Base-by-base conservation (phyloP, 2,888 invertebrate genomes). In the Agrotis segetum region DNA sequence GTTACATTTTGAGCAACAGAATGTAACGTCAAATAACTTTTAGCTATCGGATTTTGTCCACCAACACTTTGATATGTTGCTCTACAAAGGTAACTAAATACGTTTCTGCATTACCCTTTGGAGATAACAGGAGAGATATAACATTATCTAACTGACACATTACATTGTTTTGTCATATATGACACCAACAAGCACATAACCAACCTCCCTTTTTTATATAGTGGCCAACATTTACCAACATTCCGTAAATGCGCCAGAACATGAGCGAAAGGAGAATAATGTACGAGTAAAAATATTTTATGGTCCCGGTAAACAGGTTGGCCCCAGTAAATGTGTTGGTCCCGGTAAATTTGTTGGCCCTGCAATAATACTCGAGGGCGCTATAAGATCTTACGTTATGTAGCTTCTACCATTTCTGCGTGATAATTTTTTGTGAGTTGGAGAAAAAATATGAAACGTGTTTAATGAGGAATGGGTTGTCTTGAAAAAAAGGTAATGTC, bases 261-360 rank as follows among this genome's bases (percentile, higher is more conserved):
- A 56, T 64, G 67, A 61, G 44, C 50, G 40, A 77, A 56, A 67
- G 40, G 50, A 55, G 50, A 67, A 77, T 64, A 61, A 77, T 64
- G 52, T 24, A 24, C 7, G 52, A 64, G 60, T 56, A 44, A 64
- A 52, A 72, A 63, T 77, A 77, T 67, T 77, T 77, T 77, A 77
- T 67, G 63, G 47, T 14, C n/a, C 50, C 60, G 29, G 77, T 67
- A 67, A 67, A 64, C 55, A 65, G 50, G 52, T 53, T 55, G 13
- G 46, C n/a, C 16, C 9, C 14, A 53, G 61, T 40, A 75, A 61
- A 11, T 40, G 40, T 40, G 40, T 34, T 34, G 55, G 55, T 13
- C 29, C 29, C 11, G n/a, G 11, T 50, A 61, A 71, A 64, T 55
- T 61, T 50, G 61, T 53, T 59, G n/a, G 49, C 44, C 17, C 16